phyloP scores from a whole-genome alignment of 1,140 invertebrate genomes.

The Sinella curviseta region DNA sequence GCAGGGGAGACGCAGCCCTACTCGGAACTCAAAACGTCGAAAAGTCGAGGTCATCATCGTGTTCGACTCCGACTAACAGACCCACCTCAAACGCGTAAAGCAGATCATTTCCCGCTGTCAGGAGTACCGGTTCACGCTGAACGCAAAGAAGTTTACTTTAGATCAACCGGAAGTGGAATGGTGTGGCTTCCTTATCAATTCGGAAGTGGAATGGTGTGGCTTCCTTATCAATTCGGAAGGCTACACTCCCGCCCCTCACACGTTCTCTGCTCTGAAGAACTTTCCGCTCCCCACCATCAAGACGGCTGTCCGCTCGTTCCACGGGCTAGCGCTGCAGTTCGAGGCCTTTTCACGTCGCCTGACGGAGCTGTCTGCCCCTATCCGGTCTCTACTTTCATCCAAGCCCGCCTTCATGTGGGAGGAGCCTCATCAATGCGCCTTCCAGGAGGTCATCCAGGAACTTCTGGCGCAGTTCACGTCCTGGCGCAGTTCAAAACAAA shows the following conservation, averaged over 20 bases:
- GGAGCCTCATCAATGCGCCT: not conserved
- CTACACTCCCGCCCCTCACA: not conserved
- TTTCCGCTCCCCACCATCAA: not conserved
- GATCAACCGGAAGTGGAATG: no score
- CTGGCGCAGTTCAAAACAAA: no score
- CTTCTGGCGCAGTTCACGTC: no score
- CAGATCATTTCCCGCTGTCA: not conserved
- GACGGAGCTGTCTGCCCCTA: not conserved
- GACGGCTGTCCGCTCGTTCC: not conserved
- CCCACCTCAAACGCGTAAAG: not conserved
- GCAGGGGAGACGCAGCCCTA: not conserved
- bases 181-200: no score
- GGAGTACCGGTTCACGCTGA: not conserved
- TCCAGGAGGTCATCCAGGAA: not conserved
- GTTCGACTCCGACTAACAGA: not conserved
- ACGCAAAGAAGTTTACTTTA: not conserved
- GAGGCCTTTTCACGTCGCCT: not conserved
- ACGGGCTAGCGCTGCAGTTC: not conserved
- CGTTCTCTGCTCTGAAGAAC: not conserved
- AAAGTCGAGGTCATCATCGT: not conserved
- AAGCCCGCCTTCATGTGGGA: not conserved
- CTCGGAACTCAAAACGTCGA: not conserved
- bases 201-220: not conserved
- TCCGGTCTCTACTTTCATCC: not conserved
- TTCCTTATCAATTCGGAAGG: not conserved